phyloP scores from a whole-genome alignment of 2,888 invertebrate species.

The Subacronicta megacephala region DNA sequence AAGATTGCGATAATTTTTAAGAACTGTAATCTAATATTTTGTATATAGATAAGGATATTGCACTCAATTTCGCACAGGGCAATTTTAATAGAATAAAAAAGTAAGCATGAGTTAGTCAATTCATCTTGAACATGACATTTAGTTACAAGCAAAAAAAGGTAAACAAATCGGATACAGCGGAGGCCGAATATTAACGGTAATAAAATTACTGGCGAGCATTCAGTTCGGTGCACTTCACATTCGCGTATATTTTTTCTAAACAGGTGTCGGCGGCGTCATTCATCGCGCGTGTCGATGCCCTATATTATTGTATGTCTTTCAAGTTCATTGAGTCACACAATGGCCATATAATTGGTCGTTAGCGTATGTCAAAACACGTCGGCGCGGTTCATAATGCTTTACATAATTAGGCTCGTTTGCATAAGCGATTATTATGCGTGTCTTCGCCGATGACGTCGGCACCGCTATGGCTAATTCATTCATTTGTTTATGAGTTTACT shows the following conservation, averaged over 20 bases:
- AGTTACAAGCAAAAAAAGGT: conserved; percentile 56
- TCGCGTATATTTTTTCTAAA: conserved; percentile 77
- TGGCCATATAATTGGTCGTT: conserved; percentile 85
- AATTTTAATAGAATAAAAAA: conserved; percentile 17
- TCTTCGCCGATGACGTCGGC: conserved; percentile 81
- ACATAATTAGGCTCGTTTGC: conserved; percentile 88
- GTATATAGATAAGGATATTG: conserved; percentile 23
- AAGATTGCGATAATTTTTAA: conserved; percentile 39
- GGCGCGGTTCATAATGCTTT: conserved; percentile 80
- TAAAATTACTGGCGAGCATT: conserved; percentile 71
- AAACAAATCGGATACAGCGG: conserved; percentile 55
- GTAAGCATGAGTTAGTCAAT: conserved; percentile 28
- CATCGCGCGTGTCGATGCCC: conserved; percentile 83
- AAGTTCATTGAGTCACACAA: conserved; percentile 87
- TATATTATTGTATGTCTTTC: conserved; percentile 85
- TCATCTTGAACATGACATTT: conserved; percentile 45
- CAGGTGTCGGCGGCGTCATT: conserved; percentile 78
- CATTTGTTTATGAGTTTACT: conserved; percentile 85
- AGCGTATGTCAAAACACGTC: conserved; percentile 86
- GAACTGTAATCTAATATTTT: conserved; percentile 40
- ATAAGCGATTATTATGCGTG: conserved; percentile 88
- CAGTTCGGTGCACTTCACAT: conserved; percentile 82
- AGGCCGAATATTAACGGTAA: conserved; percentile 56
- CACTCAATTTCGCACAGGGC: conserved; percentile 8
- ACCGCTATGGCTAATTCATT: conserved; percentile 84